These are phyloP conservation scores for Aethes cnicana DNA, from an alignment of 2,888 invertebrate genomes.

Conservation along the genomic window DNA sequence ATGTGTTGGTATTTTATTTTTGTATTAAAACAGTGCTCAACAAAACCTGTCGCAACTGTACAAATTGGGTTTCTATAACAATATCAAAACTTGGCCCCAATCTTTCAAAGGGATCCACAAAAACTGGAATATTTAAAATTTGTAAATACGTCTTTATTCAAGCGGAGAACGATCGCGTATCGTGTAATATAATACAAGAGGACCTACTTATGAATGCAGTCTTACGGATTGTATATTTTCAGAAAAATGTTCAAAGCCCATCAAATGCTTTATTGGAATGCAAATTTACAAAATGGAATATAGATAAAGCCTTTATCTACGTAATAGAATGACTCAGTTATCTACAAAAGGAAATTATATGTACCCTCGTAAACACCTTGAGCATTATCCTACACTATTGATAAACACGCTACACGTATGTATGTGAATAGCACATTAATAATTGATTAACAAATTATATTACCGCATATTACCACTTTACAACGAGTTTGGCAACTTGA, in stretches of 20 bases:
- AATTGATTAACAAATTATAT: conserved; percentile 69
- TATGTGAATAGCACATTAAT: conserved; percentile 59
- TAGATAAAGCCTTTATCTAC: conserved; percentile 50
- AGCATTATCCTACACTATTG: conserved; percentile 75
- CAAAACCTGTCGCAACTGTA: conserved; percentile 40
- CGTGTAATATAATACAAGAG: conserved; percentile 55
- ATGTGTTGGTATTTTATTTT: neutral
- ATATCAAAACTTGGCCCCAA: conserved; percentile 78
- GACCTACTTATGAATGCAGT: conserved; percentile 70
- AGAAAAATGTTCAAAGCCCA: conserved; percentile 61
- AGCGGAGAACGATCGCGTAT: conserved; percentile 59
- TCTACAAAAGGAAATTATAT: conserved; percentile 58
- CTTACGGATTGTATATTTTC: conserved; percentile 68
- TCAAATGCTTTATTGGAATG: conserved; percentile 54
- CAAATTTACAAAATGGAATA: conserved; percentile 64
- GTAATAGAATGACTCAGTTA: conserved; percentile 52
- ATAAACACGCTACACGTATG: conserved; percentile 72
- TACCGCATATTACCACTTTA: conserved; percentile 59
- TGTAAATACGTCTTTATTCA: conserved; percentile 57
- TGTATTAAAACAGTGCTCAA: conserved; percentile 31
- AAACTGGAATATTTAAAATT: conserved; percentile 62
- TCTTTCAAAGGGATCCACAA: conserved; percentile 58
- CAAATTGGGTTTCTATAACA: conserved; percentile 50
- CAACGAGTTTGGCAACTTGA: conserved; percentile 78
- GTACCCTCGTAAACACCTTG: conserved; percentile 74